Evolutionary conservation across 1,140 invertebrate genomes (phyloP).

Genomic region (Ips nitidus): DNA sequence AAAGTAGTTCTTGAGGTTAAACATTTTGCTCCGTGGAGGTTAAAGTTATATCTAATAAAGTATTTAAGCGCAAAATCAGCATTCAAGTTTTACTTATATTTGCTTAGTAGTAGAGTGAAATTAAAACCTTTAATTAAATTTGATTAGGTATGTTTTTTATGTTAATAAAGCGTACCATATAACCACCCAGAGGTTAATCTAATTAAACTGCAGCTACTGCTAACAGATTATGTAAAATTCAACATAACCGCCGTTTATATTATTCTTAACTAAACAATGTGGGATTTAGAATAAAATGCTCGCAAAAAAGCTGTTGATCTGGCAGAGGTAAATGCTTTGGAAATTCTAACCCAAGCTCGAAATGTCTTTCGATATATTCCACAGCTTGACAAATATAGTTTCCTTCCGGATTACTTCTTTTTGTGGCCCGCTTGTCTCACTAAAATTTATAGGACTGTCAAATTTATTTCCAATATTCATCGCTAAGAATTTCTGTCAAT

Average conservation of each 20-base stretch:
- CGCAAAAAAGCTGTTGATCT: conserved; percentile 4
- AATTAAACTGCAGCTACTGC: too few relatives aligned
- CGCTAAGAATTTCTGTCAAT: neutral
- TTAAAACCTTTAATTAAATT: conserved; percentile 16
- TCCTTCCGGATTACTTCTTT: conserved; percentile 26
- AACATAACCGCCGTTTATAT: too few relatives aligned
- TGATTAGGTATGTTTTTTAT: neutral
- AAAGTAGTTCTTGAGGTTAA: neutral
- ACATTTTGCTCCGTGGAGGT: conserved; percentile 2
- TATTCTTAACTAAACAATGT: too few relatives aligned
- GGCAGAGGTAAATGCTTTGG: neutral
- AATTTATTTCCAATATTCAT: conserved; percentile 32
- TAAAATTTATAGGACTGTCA: conserved; percentile 27
- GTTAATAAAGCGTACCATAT: too few relatives aligned
- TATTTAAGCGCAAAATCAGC: conserved; percentile 8
- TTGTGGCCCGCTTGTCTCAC: conserved; percentile 26
- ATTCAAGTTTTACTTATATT: conserved; percentile 13
- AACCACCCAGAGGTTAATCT: too few relatives aligned
- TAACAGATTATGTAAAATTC: too few relatives aligned
- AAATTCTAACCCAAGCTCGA: conserved; percentile 10
- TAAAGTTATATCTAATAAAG: conserved; percentile 17
- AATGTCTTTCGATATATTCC: conserved; percentile 24
- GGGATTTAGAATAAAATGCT: neutral
- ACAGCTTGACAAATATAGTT: conserved; percentile 28
- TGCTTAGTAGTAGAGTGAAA: conserved; percentile 3